Conservation (phyloP, 1,140 invertebrate species). For the Hesperophylax magnus region DNA sequence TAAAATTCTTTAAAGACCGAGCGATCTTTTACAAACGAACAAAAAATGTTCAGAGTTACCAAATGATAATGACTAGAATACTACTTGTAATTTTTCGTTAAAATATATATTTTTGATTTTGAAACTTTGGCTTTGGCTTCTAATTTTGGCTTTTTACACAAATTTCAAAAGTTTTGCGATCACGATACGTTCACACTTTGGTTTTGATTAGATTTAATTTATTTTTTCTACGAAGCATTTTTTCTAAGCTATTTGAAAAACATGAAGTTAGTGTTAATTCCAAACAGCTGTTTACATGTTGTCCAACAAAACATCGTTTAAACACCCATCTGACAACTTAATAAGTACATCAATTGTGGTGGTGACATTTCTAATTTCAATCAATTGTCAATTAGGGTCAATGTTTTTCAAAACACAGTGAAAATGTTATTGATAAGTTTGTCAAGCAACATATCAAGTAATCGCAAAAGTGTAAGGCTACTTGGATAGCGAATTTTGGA, state of each 20-base stretch:
- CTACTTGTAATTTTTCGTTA: not conserved
- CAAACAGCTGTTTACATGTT: conserved; percentile 22
- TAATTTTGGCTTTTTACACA: not conserved
- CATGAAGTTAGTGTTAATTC: conserved; percentile 4
- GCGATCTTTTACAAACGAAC: too few species aligned
- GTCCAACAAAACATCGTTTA: not conserved
- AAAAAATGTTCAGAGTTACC: too few species aligned
- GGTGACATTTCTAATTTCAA: conserved; percentile 36
- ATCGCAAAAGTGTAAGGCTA: conserved; percentile 1
- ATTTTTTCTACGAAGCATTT: not conserved
- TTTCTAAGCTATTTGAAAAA: not conserved
- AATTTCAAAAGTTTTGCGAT: too few species aligned
- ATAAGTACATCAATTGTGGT: not conserved
- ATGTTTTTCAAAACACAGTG: conserved; percentile 44
- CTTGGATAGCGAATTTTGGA: conserved; percentile 41
- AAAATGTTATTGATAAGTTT: conserved; percentile 41
- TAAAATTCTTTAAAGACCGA: too few species aligned
- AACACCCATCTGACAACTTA: not conserved
- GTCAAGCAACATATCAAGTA: conserved; percentile 1
- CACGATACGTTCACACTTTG: too few species aligned
- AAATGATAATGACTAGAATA: too few species aligned
- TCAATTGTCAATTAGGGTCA: conserved; percentile 49
- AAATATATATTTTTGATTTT: not conserved
- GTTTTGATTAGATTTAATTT: not conserved
- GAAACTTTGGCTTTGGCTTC: not conserved